A percentile compares a stretch with the other conserved stretches of the same genome.
Conservation (phyloP, 1,140 invertebrate species). For the Mycetomoellerius zeteki region DNA sequence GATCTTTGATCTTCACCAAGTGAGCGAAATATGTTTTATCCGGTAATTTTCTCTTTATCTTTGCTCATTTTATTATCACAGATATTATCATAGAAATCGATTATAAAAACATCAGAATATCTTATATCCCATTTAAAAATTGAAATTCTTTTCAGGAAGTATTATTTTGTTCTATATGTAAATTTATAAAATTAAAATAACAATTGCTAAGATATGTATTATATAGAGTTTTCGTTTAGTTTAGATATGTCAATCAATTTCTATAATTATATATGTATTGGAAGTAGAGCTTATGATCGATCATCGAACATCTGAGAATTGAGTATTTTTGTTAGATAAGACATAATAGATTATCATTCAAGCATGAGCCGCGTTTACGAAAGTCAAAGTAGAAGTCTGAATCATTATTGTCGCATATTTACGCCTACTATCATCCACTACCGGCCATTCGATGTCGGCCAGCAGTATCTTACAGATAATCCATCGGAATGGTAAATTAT, state of each 20-base stretch:
- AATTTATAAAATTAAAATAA: slow-evolving; percentile 5
- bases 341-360: neutral
- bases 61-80: neutral
- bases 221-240: neutral
- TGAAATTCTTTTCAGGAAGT: neutral
- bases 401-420: slow-evolving; percentile 38
- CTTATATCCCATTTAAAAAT: neutral
- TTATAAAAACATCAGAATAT: neutral
- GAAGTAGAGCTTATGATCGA: neutral
- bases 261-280: neutral
- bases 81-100: neutral
- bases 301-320: neutral
- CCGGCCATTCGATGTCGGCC: neutral
- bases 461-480: slow-evolving; percentile 35
- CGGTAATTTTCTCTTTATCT: neutral
- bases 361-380: neutral
- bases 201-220: neutral
- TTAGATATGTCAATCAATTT: neutral
- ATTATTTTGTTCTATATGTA: neutral
- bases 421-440: slow-evolving; percentile 13
- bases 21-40: neutral
- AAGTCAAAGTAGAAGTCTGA: slow-evolving; percentile 32
- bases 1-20: neutral
- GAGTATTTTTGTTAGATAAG: neutral
- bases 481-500: slow-evolving; percentile 26